Percentiles rank a stretch among this genome's conserved stretches.
Evolutionary conservation across 2,797 vertebrate species (phyloP).

Genomic region (Balearica regulorum): DNA sequence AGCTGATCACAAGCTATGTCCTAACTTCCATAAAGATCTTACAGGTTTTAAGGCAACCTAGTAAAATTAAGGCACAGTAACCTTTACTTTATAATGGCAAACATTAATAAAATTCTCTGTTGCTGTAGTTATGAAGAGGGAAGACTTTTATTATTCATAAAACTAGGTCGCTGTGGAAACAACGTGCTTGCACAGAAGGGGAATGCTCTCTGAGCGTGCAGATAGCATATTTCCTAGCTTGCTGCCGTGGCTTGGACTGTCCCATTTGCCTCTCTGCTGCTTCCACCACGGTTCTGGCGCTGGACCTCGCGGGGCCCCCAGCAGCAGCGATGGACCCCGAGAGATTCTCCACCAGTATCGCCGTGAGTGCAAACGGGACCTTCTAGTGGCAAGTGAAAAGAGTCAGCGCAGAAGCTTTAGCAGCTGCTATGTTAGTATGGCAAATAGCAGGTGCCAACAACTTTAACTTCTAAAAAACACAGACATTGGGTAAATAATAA

Average conservation of each 20-base stretch:
- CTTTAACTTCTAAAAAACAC: neutral
- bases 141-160: conserved; percentile 3
- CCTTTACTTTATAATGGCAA: conserved; percentile 6
- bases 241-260: neutral
- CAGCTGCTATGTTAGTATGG: neutral
- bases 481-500: neutral
- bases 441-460: neutral
- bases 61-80: conserved; percentile 53
- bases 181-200: neutral
- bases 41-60: conserved; percentile 32
- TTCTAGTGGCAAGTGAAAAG: neutral
- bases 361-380: neutral
- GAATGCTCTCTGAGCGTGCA: neutral
- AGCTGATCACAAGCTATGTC: conserved; percentile 31
- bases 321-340: accelerated
- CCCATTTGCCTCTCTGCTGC: neutral
- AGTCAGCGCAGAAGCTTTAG: neutral
- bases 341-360: neutral
- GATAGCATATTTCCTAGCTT: neutral
- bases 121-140: neutral
- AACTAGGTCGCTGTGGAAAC: conserved; percentile 22
- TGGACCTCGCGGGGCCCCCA: neutral
- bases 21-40: conserved; percentile 3
- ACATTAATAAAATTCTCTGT: conserved; percentile 4
- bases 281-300: neutral